A percentile compares a stretch with the other conserved stretches of the same genome.
These are phyloP conservation scores for Chamaetylas fuelleborni DNA, from an alignment of 2,113 vertebrate genomes.

Conservation along the genomic window DNA sequence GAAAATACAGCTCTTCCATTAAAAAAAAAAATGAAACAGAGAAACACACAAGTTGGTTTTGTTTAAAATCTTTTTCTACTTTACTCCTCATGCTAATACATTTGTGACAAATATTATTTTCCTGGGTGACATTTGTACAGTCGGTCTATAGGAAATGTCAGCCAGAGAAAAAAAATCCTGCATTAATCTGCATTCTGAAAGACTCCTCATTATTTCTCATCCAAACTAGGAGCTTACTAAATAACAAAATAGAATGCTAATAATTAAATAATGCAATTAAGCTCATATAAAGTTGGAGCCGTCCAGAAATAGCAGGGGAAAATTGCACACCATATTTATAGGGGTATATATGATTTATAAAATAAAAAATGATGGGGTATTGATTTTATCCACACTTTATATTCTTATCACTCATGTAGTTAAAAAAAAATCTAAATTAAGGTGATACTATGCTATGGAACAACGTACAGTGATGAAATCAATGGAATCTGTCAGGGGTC, in stretches of 20 bases:
- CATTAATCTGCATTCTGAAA: slow-evolving; percentile 63
- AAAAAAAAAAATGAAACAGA: background rate
- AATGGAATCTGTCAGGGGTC: background rate
- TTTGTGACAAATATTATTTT: slow-evolving; percentile 58
- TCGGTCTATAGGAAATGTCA: slow-evolving; percentile 64
- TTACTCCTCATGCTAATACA: slow-evolving; percentile 34
- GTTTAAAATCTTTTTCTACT: slow-evolving; percentile 33
- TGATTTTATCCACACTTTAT: slow-evolving; percentile 32
- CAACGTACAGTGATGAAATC: background rate
- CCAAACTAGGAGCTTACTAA: slow-evolving; percentile 43
- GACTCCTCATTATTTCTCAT: slow-evolving; percentile 66
- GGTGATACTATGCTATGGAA: background rate
- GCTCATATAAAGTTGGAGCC: slow-evolving; percentile 25
- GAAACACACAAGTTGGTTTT: slow-evolving; percentile 34
- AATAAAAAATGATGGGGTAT: background rate
- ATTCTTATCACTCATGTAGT: background rate
- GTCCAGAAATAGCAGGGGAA: slow-evolving; percentile 45
- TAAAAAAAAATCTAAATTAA: background rate
- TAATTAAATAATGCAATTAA: slow-evolving; percentile 63
- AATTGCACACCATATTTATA: slow-evolving; percentile 12
- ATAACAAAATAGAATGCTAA: slow-evolving; percentile 41
- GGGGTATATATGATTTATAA: background rate
- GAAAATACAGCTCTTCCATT: background rate
- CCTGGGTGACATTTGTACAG: slow-evolving; percentile 48
- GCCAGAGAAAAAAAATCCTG: slow-evolving; percentile 3